These are phyloP conservation scores for Tachysurus vachellii DNA, from an alignment of 2,113 vertebrate species.

Conservation along the genomic window DNA sequence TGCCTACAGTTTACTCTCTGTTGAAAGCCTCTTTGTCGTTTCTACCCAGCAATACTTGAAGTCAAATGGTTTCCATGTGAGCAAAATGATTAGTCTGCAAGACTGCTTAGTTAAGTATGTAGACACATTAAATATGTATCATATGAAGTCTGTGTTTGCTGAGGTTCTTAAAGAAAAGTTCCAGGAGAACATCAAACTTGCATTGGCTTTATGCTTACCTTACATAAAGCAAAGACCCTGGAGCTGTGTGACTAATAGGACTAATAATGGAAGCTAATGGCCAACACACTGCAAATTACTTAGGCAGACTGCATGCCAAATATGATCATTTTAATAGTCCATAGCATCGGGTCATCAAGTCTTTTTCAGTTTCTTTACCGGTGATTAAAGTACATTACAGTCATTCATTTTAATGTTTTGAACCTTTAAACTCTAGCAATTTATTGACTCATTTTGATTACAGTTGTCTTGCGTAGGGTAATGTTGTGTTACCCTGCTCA, in stretches of 20 bases:
- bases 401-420: neutral
- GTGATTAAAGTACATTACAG: too few relatives aligned
- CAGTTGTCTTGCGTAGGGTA: neutral
- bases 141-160: neutral
- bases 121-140: neutral
- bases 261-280: constrained; percentile 1
- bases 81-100: neutral
- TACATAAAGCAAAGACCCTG: neutral
- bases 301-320: neutral
- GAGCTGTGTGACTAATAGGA: too few relatives aligned
- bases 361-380: neutral
- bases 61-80: neutral
- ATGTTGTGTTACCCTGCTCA: constrained; percentile 33
- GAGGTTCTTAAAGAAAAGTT: neutral
- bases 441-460: neutral
- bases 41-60: constrained; percentile 10
- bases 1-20: neutral
- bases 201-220: neutral
- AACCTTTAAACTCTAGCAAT: neutral
- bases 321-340: neutral
- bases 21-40: neutral
- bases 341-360: neutral
- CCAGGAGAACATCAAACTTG: neutral
- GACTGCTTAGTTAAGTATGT: neutral
- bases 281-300: neutral